Percentiles rank a stretch among this genome's conserved stretches.
Evolutionary conservation across 2,797 vertebrate genomes (phyloP).

Genomic region (Lacerta viridis): DNA sequence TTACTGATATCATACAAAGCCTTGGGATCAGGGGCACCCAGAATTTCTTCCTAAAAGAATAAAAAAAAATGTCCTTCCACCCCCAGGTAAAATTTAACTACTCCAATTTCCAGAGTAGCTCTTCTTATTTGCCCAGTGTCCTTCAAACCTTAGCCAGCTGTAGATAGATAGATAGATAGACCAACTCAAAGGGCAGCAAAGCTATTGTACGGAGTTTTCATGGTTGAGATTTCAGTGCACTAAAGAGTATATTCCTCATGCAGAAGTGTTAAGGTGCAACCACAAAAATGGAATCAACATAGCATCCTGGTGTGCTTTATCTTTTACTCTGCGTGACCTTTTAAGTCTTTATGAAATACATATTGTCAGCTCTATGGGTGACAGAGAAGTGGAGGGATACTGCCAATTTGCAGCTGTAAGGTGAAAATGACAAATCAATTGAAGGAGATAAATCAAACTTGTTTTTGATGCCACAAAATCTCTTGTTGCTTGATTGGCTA

Average conservation of each 20-base stretch:
- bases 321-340: constrained; percentile 31
- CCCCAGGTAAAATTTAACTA: constrained; percentile 64
- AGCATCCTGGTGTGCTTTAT: constrained; percentile 21
- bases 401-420: background rate
- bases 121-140: constrained; percentile 21
- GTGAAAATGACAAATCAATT: background rate
- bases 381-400: constrained; percentile 2
- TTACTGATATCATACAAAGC: constrained; percentile 61
- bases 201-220: constrained; percentile 40
- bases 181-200: background rate
- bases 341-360: constrained; percentile 23
- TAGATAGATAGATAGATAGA: constrained; percentile 47
- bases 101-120: constrained; percentile 9
- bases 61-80: constrained; percentile 53
- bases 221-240: constrained; percentile 23
- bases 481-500: constrained; percentile 4
- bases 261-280: constrained; percentile 30
- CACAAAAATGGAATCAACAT: constrained; percentile 38
- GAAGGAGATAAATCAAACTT: constrained; percentile 25
- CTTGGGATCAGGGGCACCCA: constrained; percentile 59
- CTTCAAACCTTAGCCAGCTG: constrained; percentile 30
- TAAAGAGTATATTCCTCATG: background rate
- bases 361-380: background rate
- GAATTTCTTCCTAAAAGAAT: constrained; percentile 53
- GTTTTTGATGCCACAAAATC: constrained; percentile 28